A percentile compares a stretch with the other conserved stretches of the same genome.
phyloP scores from a whole-genome alignment of 2,888 invertebrate genomes.

The Monochamus alternatus region DNA sequence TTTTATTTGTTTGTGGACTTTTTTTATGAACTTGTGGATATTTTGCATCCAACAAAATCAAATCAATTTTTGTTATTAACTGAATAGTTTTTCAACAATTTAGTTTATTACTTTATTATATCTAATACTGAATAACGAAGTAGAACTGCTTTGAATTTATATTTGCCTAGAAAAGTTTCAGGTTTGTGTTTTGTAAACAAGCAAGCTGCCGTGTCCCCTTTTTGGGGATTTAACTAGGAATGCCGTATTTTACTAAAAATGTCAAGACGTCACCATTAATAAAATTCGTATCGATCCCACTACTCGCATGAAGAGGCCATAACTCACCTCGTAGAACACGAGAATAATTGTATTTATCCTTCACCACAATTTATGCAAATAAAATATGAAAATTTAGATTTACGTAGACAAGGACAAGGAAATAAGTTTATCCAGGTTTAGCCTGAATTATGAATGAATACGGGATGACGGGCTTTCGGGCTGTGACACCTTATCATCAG shows the following conservation, averaged over 20 bases:
- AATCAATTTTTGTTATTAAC: too few species aligned
- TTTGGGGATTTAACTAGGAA: slow-evolving; percentile 7
- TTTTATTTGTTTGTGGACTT: too few species aligned
- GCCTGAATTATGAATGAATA: slow-evolving; percentile 45
- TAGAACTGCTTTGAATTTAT: too few species aligned
- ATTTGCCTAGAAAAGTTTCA: too few species aligned
- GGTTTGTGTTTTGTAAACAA: neutral
- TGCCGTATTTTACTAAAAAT: slow-evolving; percentile 5
- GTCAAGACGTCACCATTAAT: slow-evolving; percentile 24
- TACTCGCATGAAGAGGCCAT: slow-evolving; percentile 18
- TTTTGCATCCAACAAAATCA: too few species aligned
- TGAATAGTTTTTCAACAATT: too few species aligned
- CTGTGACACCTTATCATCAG: slow-evolving; percentile 32
- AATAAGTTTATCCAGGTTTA: slow-evolving; percentile 50
- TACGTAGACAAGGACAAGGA: slow-evolving; percentile 48
- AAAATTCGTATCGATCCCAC: slow-evolving; percentile 19
- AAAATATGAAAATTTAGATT: slow-evolving; percentile 48
- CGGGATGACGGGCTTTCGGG: slow-evolving; percentile 16
- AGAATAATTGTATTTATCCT: slow-evolving; percentile 37
- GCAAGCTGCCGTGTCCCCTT: neutral
- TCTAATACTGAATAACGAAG: too few species aligned
- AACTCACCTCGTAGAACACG: slow-evolving; percentile 15
- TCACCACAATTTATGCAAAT: slow-evolving; percentile 46
- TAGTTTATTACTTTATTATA: too few species aligned
- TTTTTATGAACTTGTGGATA: too few species aligned